Percentiles rank a stretch among this genome's conserved stretches.
These are phyloP conservation scores for Drosophila biarmipes DNA, from an alignment of 1,140 invertebrate genomes.

Conservation along the genomic window DNA sequence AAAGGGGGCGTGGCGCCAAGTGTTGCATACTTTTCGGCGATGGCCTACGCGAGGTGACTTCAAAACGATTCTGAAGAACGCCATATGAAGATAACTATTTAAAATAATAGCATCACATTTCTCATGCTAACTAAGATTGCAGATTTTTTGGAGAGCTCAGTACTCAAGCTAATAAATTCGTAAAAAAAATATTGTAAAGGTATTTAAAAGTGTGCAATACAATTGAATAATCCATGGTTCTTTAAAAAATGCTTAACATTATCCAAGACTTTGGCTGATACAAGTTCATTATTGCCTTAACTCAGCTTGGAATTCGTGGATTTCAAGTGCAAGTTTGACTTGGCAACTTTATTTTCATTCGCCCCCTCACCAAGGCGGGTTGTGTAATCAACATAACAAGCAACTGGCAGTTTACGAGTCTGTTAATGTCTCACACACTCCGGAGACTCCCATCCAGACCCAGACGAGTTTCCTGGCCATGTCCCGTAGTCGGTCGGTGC, in stretches of 20 bases:
- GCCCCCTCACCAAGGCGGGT: slow-evolving; percentile 21
- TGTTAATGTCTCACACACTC: slow-evolving; percentile 69
- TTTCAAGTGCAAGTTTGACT: slow-evolving; percentile 50
- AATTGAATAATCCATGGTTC: no score
- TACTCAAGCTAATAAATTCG: no score
- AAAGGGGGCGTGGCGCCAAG: slow-evolving; percentile 32
- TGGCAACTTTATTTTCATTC: slow-evolving; percentile 56
- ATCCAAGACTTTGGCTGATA: background rate
- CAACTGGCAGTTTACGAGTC: slow-evolving; percentile 79
- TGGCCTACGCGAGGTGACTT: slow-evolving; percentile 49
- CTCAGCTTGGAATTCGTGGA: slow-evolving; percentile 9
- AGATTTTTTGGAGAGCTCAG: no score
- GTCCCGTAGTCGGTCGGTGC: slow-evolving; percentile 29
- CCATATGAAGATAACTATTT: slow-evolving; percentile 5
- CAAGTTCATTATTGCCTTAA: background rate
- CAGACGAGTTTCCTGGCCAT: slow-evolving; percentile 76
- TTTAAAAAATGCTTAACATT: no score
- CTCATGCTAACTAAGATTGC: background rate
- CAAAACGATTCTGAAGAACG: slow-evolving; percentile 16
- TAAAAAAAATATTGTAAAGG: no score
- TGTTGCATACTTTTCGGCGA: slow-evolving; percentile 54
- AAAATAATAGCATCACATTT: background rate
- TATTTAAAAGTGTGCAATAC: no score
- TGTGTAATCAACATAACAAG: slow-evolving; percentile 82
- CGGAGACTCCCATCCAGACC: slow-evolving; percentile 41